These are phyloP conservation scores for Zosterops lateralis DNA, from an alignment of 2,113 vertebrate species.

Conservation along the genomic window DNA sequence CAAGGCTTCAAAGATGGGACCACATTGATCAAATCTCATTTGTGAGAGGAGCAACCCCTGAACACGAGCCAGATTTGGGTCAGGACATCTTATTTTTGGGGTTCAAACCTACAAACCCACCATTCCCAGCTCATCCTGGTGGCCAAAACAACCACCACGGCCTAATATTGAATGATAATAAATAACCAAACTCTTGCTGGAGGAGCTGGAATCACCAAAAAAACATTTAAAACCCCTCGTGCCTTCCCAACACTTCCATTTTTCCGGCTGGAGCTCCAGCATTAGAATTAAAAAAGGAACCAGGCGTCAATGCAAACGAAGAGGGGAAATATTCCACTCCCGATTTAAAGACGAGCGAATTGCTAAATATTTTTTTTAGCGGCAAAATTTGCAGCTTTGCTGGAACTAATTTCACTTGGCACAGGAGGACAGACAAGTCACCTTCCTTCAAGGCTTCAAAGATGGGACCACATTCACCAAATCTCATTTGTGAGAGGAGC, in stretches of 20 bases:
- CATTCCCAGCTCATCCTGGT: neutral
- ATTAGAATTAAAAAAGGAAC: slow-evolving; percentile 70
- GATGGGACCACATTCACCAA: neutral
- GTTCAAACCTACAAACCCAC: neutral
- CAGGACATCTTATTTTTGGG: fast-evolving
- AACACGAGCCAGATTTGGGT: fast-evolving
- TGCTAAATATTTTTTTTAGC: slow-evolving; percentile 86
- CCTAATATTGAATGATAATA: neutral
- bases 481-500: neutral
- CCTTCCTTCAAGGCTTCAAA: neutral
- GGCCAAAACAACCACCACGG: fast-evolving
- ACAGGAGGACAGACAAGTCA: slow-evolving; percentile 53
- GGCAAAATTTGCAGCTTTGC: slow-evolving; percentile 78
- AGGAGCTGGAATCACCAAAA: fast-evolving
- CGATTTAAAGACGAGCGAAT: slow-evolving; percentile 79
- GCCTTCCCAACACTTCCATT: neutral
- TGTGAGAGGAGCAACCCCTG: neutral
- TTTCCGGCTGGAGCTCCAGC: slow-evolving; percentile 44
- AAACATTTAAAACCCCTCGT: neutral
- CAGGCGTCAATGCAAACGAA: slow-evolving; percentile 64
- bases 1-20: neutral
- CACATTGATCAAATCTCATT: neutral
- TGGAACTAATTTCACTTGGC: slow-evolving; percentile 78
- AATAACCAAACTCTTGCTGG: neutral
- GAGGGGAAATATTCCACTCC: slow-evolving; percentile 67